Evolutionary conservation across 1,140 invertebrate species (phyloP).

Genomic region (Pseudomyrmex concolor): DNA sequence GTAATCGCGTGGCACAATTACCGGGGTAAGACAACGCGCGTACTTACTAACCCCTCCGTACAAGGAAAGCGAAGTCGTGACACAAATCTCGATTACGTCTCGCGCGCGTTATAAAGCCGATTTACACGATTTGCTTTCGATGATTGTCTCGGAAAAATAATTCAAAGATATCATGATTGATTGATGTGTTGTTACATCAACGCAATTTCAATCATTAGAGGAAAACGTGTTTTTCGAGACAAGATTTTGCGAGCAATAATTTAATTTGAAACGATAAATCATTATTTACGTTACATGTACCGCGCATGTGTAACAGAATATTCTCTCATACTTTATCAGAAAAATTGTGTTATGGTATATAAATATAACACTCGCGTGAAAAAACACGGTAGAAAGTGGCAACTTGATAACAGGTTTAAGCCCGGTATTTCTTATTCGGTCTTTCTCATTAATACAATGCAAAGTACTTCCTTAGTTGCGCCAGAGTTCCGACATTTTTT

Average conservation of each 20-base stretch:
- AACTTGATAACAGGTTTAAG: neutral
- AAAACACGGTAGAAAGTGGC: slow-evolving; percentile 4
- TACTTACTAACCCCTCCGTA: slow-evolving; percentile 62
- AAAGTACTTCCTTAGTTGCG: slow-evolving; percentile 24
- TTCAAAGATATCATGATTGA: neutral
- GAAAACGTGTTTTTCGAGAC: no score
- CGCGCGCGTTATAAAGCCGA: slow-evolving; percentile 19
- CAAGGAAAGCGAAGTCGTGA: slow-evolving; percentile 80
- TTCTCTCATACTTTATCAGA: no score
- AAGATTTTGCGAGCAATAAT: neutral
- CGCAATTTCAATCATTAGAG: neutral
- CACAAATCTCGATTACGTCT: slow-evolving; percentile 78
- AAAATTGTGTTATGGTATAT: no score
- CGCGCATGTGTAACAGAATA: no score
- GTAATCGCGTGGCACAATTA: slow-evolving; percentile 69
- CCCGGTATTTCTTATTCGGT: slow-evolving; percentile 8
- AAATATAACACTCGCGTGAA: no score
- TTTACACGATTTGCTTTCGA: slow-evolving; percentile 20
- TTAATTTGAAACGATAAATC: neutral
- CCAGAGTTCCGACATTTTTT: slow-evolving; percentile 11
- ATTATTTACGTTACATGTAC: no score
- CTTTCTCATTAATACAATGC: slow-evolving; percentile 36
- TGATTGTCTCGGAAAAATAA: neutral
- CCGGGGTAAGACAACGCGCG: slow-evolving; percentile 66
- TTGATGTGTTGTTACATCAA: neutral